These are phyloP conservation scores for Knipowitschia caucasica DNA, from an alignment of 2,797 vertebrate genomes.

Conservation along the genomic window DNA sequence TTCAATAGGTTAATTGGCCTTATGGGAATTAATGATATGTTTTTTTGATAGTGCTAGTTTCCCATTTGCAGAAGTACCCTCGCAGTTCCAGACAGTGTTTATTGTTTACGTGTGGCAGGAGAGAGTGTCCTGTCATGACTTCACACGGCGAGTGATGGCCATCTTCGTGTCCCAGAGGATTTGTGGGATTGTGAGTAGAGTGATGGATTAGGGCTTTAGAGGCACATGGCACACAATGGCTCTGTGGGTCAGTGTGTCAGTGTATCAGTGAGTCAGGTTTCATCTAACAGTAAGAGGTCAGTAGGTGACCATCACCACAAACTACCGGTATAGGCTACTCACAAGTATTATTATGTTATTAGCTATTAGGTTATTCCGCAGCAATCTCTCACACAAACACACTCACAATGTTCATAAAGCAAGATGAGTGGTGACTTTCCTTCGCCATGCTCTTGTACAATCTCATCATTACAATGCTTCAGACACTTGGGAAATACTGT, in stretches of 20 bases:
- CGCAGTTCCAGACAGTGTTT: slow-evolving; percentile 17
- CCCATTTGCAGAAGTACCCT: not conserved
- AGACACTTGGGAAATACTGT: too few relatives aligned
- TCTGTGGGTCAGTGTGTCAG: slow-evolving; percentile 85
- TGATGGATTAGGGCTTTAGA: slow-evolving; percentile 76
- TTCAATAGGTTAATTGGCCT: too few relatives aligned
- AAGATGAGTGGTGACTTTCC: too few relatives aligned
- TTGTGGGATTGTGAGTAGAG: slow-evolving; percentile 73
- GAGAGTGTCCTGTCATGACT: slow-evolving; percentile 44
- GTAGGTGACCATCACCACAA: slow-evolving; percentile 46
- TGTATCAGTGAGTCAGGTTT: slow-evolving; percentile 85
- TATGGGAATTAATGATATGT: not conserved
- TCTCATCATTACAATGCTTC: too few relatives aligned
- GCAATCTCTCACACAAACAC: not conserved
- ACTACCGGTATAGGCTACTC: not conserved
- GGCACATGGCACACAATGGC: slow-evolving; percentile 58
- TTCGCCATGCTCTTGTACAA: too few relatives aligned
- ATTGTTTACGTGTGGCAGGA: slow-evolving; percentile 26
- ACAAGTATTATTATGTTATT: not conserved
- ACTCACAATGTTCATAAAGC: not conserved
- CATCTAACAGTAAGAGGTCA: slow-evolving; percentile 56
- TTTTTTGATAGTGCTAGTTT: not conserved
- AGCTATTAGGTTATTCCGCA: not conserved
- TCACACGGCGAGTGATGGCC: slow-evolving; percentile 40
- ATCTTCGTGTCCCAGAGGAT: slow-evolving; percentile 56